Base-by-base conservation (phyloP, 2,888 invertebrate species). In the Hydrotaea cyrtoneurina region DNA sequence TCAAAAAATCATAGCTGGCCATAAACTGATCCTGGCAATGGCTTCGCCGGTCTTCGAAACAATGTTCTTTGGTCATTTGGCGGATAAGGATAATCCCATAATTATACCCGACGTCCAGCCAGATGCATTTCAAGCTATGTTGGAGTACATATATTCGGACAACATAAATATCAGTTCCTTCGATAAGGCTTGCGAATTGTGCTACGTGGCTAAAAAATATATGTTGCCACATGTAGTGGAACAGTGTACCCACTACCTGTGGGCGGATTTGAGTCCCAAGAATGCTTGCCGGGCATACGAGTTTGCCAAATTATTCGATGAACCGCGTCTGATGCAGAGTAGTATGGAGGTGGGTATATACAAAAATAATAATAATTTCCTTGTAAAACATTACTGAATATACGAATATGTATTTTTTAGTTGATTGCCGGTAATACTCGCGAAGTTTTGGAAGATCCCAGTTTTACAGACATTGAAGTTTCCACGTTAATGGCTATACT, bases 151-250 rank as follows among this genome's bases (percentile, higher is more conserved):
- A 78, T 97, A 97, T 89, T 96, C 96, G 8, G 97, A 97, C 88
- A 94, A 95, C 86, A 96, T 97, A 53, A 95, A 95, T 87, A 94
- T 97, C 11, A 94, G 94, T 82, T 96, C 96, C 0, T 97, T 97
- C 90, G 97, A 97, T 88, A 95, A 97, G 89, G 97, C 97, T 0
- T 97, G 97, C 90, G 97, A 97, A 88, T 91, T 97, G 46, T 97
- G 97, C 90, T 97, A 97, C 91, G 96, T 96, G 77, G 97, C 97
- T 11, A 97, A 97, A 89, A 97, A 97, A 89, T 97, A 97, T 88
- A 96, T 97, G 96, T 91, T 97, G 78, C 97, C 97, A 0, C 95
- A 96, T 91, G 93, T 97, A 10, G 96, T 97, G 0, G 95, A 96
- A 86, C 95, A 96, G 87, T 97, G 97, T 90, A 97, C 96, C 0